Base-by-base conservation (phyloP, 1,140 invertebrate species). In the Steinernema feltiae region DNA sequence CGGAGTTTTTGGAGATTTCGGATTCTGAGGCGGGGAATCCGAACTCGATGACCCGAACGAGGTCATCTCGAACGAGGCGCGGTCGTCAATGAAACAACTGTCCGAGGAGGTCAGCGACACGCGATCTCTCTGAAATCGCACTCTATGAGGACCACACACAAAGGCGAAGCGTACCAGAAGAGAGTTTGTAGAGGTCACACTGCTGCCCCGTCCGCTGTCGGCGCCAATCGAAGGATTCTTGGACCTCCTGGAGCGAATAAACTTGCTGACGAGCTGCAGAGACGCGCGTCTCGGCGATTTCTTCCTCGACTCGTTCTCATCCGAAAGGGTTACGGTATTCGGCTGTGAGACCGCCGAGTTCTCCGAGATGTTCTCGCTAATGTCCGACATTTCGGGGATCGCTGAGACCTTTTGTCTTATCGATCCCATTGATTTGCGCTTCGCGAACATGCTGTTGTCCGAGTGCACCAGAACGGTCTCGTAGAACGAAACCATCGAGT, bases 251-350 rank as follows among this genome's bases (percentile, higher is more conserved):
- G 15, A n/a, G 7, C 53, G 12, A 17, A 63, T 63, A 27, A 63
- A 63, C 24, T 63, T 63, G 53, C 53, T 63, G 53, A 63, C 53
- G 15, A 63, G 53, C 24, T 63, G 53, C 24, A 63, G 24, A 63
- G 53, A 63, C 2, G 53, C 53, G 7, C 53, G 7, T 21, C 53
- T 63, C 3, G 53, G 15, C 2, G 53, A 12, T 27, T 63, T 63
- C 53, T 21, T 15, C 24, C 24, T 63, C 15, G 15, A n/a, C 2
- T 63, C 12, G 12, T 17, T 27, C 35, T 41, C 35, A 18, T 41
- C 35, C 18, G 35, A 41, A 41, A 41, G 35, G 12, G 53, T 15
- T 63, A 63, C 41, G 41, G 41, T 46, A 46, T 46, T 46, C 7
- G 53, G 53, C 24, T 63, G 53, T n/a, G 53, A 63, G 12, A 63